Evolutionary conservation across 2,113 vertebrate genomes (phyloP).

Genomic region (Muntiacus reevesi): DNA sequence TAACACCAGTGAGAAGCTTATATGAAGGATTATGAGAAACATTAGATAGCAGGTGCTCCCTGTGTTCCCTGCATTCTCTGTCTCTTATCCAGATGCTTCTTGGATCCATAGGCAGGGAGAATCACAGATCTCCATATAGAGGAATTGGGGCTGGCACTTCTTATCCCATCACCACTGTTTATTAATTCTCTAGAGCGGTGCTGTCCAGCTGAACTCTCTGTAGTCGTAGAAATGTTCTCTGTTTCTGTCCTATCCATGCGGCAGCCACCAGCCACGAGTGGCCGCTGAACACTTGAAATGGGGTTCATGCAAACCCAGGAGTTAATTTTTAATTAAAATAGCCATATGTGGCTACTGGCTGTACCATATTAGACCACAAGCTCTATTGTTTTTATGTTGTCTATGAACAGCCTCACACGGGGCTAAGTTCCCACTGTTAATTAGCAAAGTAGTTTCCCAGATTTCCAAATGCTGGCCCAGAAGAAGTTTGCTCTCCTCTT

Average conservation of each 20-base stretch:
- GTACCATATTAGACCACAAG: not conserved
- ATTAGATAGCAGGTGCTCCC: not conserved
- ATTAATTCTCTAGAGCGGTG: not conserved
- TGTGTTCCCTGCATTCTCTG: not conserved
- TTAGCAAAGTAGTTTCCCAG: not conserved
- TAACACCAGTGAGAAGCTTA: not conserved
- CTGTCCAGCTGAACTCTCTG: not conserved
- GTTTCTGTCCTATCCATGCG: not conserved
- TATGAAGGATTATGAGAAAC: not conserved
- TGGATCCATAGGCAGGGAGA: not conserved
- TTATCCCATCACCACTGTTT: not conserved
- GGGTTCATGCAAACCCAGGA: not conserved
- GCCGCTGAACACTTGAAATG: not conserved
- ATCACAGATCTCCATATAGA: not conserved
- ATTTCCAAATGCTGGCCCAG: not conserved
- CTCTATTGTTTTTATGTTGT: not conserved
- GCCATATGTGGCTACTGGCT: not conserved
- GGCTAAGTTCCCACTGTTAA: not conserved
- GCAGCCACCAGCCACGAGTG: not conserved
- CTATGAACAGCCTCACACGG: not conserved
- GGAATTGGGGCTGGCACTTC: not conserved
- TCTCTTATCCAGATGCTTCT: not conserved
- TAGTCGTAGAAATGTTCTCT: not conserved
- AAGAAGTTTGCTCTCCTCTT: not conserved
- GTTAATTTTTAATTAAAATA: not conserved